These are phyloP conservation scores for Urocynchramus pylzowi DNA, from an alignment of 2,113 vertebrate genomes.

Conservation along the genomic window DNA sequence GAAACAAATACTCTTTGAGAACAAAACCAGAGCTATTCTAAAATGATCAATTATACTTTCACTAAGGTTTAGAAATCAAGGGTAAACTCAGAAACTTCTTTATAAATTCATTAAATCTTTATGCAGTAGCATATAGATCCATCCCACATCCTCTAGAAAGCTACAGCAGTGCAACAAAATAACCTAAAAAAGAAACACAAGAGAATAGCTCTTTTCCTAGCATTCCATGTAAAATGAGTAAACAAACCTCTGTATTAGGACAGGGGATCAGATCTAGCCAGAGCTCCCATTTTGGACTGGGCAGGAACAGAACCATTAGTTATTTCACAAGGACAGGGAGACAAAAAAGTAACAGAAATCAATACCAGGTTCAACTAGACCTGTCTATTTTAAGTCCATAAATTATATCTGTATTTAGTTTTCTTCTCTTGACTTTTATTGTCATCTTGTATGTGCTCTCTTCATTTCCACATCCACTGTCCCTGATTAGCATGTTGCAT, in stretches of 20 bases:
- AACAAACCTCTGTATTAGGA: background rate
- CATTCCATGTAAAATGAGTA: background rate
- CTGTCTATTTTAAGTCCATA: background rate
- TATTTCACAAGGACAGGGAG: background rate
- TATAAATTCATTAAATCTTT: background rate
- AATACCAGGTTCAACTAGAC: background rate
- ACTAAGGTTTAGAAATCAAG: background rate
- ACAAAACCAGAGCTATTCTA: background rate
- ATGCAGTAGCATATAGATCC: background rate
- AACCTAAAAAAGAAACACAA: background rate
- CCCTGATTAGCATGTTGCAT: background rate
- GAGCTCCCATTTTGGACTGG: background rate
- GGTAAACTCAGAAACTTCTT: background rate
- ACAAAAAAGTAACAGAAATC: background rate
- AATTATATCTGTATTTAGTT: background rate
- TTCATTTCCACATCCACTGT: background rate
- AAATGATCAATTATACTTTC: background rate
- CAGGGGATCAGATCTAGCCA: background rate
- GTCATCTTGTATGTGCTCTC: background rate
- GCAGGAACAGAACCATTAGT: background rate
- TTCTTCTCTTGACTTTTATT: background rate
- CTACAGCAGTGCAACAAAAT: background rate
- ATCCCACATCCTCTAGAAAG: background rate
- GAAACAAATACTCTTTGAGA: constrained; percentile 9
- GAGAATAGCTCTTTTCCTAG: background rate